Evolutionary conservation across 2,113 vertebrate genomes (phyloP), one percentile per base, ranked within the genome.

Genomic region (Channa maculata): DNA sequence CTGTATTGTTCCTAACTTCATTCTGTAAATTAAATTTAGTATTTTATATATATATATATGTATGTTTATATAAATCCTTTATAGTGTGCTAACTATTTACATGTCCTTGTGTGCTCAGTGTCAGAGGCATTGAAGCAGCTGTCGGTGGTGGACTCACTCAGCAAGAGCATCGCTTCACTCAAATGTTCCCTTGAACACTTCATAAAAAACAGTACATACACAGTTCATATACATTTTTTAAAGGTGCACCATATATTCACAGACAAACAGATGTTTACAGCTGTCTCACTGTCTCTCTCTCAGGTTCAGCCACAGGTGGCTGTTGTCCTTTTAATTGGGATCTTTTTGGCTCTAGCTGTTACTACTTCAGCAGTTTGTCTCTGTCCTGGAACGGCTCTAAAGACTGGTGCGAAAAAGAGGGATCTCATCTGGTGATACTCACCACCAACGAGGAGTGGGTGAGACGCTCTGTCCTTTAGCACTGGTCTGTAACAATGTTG

Each of bases 131-230:
- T 79, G 63, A 60, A 62, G 51, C 49, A 71, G 50, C 43, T 73
- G 50, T 41, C 70, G 0, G 11, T 39, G 7, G n/a, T 79, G 0
- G 44, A 71, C 8, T 50, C 70, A 1, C 63, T 79, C 2, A 51
- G 10, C 37, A 54, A 6, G 64, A 73, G 6, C 10, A 9, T 79
- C 3, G 57, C 50, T 8, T 2, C 3, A 0, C 37, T 75, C 9
- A 67, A 11, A 61, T 79, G 61, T 43, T 55, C 70, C 44, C 50
- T 79, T 0, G 5, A 73, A 4, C 37, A 5, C 43, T n/a, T 73
- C 57, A 49, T 67, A 63, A 62, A 60, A 37, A 73, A 73, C 55
- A 54, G 77, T 79, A 67, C 15, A 41, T 10, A 5, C 55, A 64
- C 9, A 1, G 37, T 3, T 12, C 15, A 34, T 3, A 8, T 55